Evolutionary conservation across 2,113 vertebrate species (phyloP), one percentile per base, ranked within the genome.

Genomic region (Nanorana parkeri): DNA sequence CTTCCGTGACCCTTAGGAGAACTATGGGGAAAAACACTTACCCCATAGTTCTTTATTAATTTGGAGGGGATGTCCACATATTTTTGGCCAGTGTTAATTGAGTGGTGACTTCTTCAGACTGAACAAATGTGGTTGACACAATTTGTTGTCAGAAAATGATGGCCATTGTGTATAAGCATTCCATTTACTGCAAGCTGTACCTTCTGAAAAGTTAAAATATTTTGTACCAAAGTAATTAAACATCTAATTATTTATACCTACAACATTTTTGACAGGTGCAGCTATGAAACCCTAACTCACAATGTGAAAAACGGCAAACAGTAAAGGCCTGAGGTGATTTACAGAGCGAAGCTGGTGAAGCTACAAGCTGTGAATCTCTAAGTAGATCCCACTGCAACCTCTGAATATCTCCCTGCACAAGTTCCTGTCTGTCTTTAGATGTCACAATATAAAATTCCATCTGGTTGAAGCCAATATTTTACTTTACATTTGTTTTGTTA

Each of bases 201-300:
- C 8, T 47, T 47, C 41, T 41, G 51, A 26, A 32, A 29, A 26
- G 6, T 55, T 56, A 73, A 52, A 72, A 56, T 23, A 23, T 56
- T 73, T 55, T 52, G 19, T 56, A 72, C 28, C 24, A 28, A 52
- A 24, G 21, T 51, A 17, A 15, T 71, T 26, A 54, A 21, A 56
- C 24, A 52, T 23, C 68, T 54, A 20, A 16, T 56, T 26, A 58
- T 15, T 74, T 74, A 56, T 16, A 7, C 28, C n/a, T 32, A 36
- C 58, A 26, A 36, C 54, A 36, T 58, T 74, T 74, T 58, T 74
- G 60, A 77, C 75, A 64, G 60, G 58, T 41, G n/a, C 32, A 64
- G 20, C 21, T 77, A 26, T 77, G 16, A 77, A 47, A 64, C 2
- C 17, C 23, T 26, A 77, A 17, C n/a, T 24, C 16, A 19, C 10